Evolutionary conservation across 2,888 invertebrate genomes (phyloP).

Genomic region (Ligdia adustata): DNA sequence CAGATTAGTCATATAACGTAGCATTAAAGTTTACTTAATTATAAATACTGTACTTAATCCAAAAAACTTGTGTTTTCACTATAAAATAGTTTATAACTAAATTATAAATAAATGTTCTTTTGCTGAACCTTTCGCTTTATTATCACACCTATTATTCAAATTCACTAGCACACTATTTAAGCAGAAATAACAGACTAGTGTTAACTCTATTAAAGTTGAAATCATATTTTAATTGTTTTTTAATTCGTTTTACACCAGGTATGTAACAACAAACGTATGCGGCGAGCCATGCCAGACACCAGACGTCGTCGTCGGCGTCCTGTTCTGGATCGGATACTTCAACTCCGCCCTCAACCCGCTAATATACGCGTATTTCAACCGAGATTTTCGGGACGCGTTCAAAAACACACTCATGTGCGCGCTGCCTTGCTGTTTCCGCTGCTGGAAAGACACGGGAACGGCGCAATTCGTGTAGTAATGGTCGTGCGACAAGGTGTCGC

Average conservation of each 20-base stretch:
- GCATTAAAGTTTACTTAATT: too few species aligned
- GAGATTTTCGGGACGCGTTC: slow-evolving; percentile 98
- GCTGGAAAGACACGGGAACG: slow-evolving; percentile 87
- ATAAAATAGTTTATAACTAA: too few species aligned
- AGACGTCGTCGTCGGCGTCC: slow-evolving; percentile 92
- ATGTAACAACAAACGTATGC: slow-evolving; percentile 92
- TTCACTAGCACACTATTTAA: too few species aligned
- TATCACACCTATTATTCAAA: too few species aligned
- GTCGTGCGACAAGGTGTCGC: slow-evolving; percentile 19
- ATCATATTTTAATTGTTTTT: too few species aligned
- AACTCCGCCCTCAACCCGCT: slow-evolving; percentile 91
- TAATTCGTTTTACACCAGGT: slow-evolving; percentile 87
- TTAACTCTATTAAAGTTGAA: too few species aligned
- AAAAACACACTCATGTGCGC: slow-evolving; percentile 94
- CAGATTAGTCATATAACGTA: too few species aligned
- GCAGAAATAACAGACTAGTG: too few species aligned
- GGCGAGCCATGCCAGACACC: slow-evolving; percentile 93
- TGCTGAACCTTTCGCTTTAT: too few species aligned
- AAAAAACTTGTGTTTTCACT: too few species aligned
- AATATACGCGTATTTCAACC: slow-evolving; percentile 98
- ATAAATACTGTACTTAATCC: too few species aligned
- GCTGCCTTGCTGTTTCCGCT: slow-evolving; percentile 91
- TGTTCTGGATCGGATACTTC: slow-evolving; percentile 98
- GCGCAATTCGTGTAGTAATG: slow-evolving; percentile 81
- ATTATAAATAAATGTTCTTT: too few species aligned